These are phyloP conservation scores for Notolabrus celidotus DNA, from an alignment of 2,797 vertebrate species.

Conservation along the genomic window DNA sequence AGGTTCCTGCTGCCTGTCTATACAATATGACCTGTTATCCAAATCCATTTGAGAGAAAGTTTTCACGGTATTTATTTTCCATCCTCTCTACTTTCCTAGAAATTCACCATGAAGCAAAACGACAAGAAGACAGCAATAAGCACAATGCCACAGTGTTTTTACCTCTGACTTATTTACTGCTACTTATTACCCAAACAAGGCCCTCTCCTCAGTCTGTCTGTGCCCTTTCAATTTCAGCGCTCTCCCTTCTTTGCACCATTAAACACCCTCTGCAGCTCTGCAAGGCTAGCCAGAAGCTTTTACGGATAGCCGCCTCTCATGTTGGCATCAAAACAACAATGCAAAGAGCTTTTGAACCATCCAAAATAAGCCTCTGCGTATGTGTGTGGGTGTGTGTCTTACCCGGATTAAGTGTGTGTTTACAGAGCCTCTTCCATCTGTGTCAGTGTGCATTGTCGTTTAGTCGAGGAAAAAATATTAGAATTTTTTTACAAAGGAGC, in stretches of 20 bases:
- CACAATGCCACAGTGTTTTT: conserved; percentile 12
- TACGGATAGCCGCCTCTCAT: conserved; percentile 64
- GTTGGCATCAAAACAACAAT: conserved; percentile 43
- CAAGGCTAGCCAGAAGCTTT: conserved; percentile 44
- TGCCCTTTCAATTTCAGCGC: conserved; percentile 9
- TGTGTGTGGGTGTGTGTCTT: conserved; percentile 17
- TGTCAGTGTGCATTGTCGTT: conserved; percentile 54
- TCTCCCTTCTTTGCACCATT: conserved; percentile 34
- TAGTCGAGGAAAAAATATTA: conserved; percentile 42
- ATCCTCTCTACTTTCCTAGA: not conserved
- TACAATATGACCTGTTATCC: no score
- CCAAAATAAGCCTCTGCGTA: conserved; percentile 31
- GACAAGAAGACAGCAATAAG: conserved; percentile 20
- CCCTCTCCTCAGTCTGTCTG: conserved; percentile 11
- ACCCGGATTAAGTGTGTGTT: conserved; percentile 48
- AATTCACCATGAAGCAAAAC: conserved; percentile 7
- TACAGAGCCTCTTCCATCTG: conserved; percentile 51
- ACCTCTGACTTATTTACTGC: conserved; percentile 29
- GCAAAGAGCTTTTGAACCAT: conserved; percentile 26
- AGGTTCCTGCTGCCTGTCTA: no score
- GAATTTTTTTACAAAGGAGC: conserved; percentile 44
- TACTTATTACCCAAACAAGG: conserved; percentile 58
- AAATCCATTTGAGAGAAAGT: no score
- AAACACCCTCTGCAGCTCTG: conserved; percentile 49
- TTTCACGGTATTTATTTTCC: not conserved